These are phyloP conservation scores for Phoebastria nigripes DNA, from an alignment of 2,797 vertebrate species.

Conservation along the genomic window DNA sequence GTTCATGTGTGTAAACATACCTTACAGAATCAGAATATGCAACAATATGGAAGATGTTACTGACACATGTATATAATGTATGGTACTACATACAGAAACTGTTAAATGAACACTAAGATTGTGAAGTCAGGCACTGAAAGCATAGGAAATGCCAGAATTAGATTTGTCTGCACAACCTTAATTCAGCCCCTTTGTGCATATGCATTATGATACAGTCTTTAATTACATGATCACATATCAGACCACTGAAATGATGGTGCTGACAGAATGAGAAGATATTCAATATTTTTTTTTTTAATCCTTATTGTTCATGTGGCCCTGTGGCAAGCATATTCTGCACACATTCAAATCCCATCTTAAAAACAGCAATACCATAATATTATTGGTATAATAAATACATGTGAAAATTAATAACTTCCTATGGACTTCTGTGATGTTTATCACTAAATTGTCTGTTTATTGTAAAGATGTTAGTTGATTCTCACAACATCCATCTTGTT, in stretches of 20 bases:
- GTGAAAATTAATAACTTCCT: background rate
- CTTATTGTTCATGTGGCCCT: background rate
- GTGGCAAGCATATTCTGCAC: background rate
- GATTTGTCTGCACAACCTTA: constrained; percentile 68
- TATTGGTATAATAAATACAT: background rate
- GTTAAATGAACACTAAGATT: constrained; percentile 60
- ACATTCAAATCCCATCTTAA: background rate
- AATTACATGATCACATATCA: constrained; percentile 60
- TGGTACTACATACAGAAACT: constrained; percentile 2
- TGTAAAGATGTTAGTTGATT: background rate
- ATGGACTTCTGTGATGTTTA: background rate
- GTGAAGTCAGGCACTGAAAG: constrained; percentile 63
- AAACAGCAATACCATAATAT: background rate
- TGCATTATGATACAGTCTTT: constrained; percentile 67
- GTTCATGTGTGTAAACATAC: background rate
- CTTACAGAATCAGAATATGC: background rate
- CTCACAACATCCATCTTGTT: background rate
- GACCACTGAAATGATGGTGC: constrained; percentile 2
- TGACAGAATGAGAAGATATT: constrained; percentile 9
- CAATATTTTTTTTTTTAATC: background rate
- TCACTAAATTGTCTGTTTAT: background rate
- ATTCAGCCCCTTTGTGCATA: constrained; percentile 66
- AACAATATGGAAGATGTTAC: background rate
- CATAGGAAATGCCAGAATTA: constrained; percentile 65
- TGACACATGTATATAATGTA: background rate